These are phyloP conservation scores for Pseudomyrmex dendroicus DNA, from an alignment of 1,140 invertebrate species.

Conservation along the genomic window DNA sequence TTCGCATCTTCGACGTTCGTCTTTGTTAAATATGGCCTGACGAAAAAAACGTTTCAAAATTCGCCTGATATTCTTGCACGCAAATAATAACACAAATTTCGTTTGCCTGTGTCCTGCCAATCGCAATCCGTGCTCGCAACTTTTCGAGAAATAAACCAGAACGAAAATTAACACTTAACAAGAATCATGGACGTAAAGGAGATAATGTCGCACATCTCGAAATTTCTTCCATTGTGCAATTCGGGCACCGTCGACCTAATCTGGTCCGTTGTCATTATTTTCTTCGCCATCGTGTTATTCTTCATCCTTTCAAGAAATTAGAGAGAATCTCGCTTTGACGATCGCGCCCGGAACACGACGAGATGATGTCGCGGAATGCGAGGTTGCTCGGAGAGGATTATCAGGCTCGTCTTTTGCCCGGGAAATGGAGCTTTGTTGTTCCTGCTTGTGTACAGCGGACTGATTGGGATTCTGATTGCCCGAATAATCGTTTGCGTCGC, in stretches of 20 bases:
- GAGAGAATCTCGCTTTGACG: too few relatives aligned
- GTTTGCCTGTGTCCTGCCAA: not conserved
- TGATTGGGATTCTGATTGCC: slow-evolving; percentile 34
- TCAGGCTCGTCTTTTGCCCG: slow-evolving; percentile 27
- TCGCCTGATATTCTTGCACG: too few relatives aligned
- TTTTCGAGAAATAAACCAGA: not conserved
- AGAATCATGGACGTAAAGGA: not conserved
- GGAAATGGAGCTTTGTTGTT: slow-evolving; percentile 43
- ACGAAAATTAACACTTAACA: not conserved
- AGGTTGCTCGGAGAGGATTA: slow-evolving; percentile 16
- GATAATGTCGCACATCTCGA: slow-evolving; percentile 3
- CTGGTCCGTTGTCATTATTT: slow-evolving; percentile 48
- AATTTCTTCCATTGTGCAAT: slow-evolving; percentile 12
- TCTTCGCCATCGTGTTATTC: slow-evolving; percentile 27
- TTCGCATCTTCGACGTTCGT: slow-evolving; percentile 3
- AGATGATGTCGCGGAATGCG: not conserved
- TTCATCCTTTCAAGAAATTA: slow-evolving; percentile 18
- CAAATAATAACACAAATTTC: not conserved
- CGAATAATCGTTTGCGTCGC: not conserved
- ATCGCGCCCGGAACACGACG: not conserved
- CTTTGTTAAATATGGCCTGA: slow-evolving; percentile 17
- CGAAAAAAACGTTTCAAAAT: not conserved
- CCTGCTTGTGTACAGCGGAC: slow-evolving; percentile 33
- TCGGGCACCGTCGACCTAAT: slow-evolving; percentile 34
- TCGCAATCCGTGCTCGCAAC: not conserved